phyloP scores from a whole-genome alignment of 37 sponge, comb jelly and placozoan species.

The Theonella swinhoei region DNA sequence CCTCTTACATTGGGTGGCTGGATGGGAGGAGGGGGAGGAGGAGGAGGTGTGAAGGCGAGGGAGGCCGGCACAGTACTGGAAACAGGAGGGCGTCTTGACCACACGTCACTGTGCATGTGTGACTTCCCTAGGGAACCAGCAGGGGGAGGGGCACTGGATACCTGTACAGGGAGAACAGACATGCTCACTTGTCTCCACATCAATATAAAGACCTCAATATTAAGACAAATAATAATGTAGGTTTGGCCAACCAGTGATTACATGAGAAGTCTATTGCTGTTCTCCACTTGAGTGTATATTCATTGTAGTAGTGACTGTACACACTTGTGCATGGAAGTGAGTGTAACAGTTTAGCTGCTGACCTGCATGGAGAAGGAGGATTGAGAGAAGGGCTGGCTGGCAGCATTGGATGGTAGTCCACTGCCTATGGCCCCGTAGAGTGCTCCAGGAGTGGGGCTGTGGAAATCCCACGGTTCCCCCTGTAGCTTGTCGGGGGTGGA shows the following conservation, averaged over 20 bases:
- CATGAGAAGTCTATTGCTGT: no score
- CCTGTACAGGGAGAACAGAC: no score
- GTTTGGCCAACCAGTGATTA: no score
- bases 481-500: slow-evolving; percentile 35
- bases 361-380: slow-evolving; percentile 1
- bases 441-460: slow-evolving; percentile 13
- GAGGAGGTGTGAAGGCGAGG: not conserved
- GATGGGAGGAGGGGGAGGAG: not conserved
- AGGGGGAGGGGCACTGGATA: not conserved
- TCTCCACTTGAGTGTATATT: no score
- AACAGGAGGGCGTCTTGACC: no score
- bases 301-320: no score
- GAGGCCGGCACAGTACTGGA: no score
- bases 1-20: no score
- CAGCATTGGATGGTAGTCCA: not conserved
- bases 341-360: not conserved
- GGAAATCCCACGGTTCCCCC: slow-evolving; percentile 18
- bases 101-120: not conserved
- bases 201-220: no score
- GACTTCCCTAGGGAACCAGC: not conserved
- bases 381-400: not conserved
- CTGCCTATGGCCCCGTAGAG: slow-evolving; percentile 53
- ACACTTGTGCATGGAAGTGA: no score
- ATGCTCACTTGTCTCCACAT: no score
- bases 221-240: no score